Conservation (phyloP, 30 jellyfish, hydroid and myxozoan species). For the Turritopsis rubra region DNA sequence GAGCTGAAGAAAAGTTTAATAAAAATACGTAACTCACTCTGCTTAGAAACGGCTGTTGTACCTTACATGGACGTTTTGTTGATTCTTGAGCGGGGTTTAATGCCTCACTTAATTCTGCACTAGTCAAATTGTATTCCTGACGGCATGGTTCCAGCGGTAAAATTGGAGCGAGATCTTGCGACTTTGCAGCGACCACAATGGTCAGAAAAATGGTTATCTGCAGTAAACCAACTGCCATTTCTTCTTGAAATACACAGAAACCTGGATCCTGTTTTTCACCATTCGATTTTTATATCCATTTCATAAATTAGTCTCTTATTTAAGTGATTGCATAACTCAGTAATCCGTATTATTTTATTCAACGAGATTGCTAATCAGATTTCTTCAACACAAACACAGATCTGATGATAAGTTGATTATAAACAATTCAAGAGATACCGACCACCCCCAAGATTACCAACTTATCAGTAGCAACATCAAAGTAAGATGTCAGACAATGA, state of each 20-base stretch:
- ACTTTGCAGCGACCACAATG: not conserved
- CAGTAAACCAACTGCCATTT: not conserved
- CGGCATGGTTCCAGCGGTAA: not conserved
- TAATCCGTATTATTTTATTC: not conserved
- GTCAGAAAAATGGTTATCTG: not conserved
- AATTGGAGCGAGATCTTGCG: not conserved
- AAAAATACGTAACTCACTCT: not conserved
- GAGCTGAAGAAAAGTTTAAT: too few relatives aligned
- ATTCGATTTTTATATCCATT: not conserved
- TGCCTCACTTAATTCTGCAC: not conserved
- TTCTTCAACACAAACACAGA: not conserved
- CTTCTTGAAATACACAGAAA: not conserved
- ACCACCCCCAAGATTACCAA: not conserved
- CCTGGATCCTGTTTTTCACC: not conserved
- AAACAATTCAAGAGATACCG: not conserved
- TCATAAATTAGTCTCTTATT: not conserved
- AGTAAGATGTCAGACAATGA: not conserved
- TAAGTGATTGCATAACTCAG: not conserved
- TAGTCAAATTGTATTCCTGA: not conserved
- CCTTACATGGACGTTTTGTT: not conserved
- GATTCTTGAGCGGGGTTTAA: not conserved
- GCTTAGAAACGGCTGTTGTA: not conserved
- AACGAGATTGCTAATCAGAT: not conserved
- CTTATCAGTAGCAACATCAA: not conserved
- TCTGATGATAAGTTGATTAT: too few relatives aligned